Evolutionary conservation across 2,797 vertebrate species (phyloP).

Genomic region (Clarias fuscus): DNA sequence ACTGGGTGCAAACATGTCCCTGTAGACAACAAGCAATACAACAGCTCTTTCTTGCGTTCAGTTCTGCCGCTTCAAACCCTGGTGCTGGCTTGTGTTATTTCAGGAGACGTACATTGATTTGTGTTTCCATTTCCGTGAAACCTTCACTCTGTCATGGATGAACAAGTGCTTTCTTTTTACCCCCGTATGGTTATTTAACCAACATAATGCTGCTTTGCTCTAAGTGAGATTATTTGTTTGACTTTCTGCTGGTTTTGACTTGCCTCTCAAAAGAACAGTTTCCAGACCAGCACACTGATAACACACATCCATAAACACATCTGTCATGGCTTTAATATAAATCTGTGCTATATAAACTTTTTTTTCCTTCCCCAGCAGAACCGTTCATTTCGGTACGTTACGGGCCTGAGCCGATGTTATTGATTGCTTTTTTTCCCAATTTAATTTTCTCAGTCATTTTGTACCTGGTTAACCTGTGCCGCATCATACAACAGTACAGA

Average conservation of each 20-base stretch:
- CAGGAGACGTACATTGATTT: constrained; percentile 28
- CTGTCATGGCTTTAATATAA: not conserved
- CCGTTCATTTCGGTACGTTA: constrained; percentile 28
- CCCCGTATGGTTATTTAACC: constrained; percentile 16
- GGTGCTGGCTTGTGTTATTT: constrained; percentile 36
- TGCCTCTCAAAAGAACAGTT: constrained; percentile 7
- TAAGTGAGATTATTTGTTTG: constrained; percentile 24
- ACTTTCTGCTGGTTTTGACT: constrained; percentile 23
- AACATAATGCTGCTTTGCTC: constrained; percentile 25
- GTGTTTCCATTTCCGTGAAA: constrained; percentile 29
- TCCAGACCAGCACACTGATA: constrained; percentile 33
- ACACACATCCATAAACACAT: not conserved
- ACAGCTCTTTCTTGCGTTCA: constrained; percentile 16
- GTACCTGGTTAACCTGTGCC: constrained; percentile 3
- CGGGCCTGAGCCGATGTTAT: not conserved
- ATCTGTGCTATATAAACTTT: not conserved
- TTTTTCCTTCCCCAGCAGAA: not conserved
- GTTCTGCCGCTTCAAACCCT: constrained; percentile 27
- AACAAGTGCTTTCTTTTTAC: constrained; percentile 17
- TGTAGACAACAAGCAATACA: constrained; percentile 33
- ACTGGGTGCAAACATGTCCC: constrained; percentile 18
- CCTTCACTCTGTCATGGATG: constrained; percentile 15
- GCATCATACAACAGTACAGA: constrained; percentile 12
- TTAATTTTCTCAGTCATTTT: constrained; percentile 12
- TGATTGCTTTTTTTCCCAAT: not conserved